Evolutionary conservation across 2,797 vertebrate species (phyloP), one percentile per base, ranked within the genome.

Genomic region (Periophthalmus magnuspinnatus): DNA sequence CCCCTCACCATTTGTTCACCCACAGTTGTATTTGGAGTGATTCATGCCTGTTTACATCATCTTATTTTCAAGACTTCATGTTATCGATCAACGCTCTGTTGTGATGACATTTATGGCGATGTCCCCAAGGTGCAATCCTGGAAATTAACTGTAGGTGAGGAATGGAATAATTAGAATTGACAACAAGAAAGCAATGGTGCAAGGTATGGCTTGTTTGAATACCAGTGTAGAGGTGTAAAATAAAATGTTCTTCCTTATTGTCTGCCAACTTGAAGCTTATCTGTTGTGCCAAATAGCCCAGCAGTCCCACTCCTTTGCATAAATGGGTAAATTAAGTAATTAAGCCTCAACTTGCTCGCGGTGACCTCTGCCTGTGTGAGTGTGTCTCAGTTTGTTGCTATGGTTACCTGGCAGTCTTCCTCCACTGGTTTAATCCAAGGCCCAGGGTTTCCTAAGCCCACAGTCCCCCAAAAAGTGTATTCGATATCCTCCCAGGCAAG

Each of bases 291-390:
- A 55, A n/a, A 56, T 38, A 54, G 50, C 63, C 59, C 67, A 62
- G 52, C 24, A 14, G 47, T 70, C 75, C 48, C 63, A 24, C 45
- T 57, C 45, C 5, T 55, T 45, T 60, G 38, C 71, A 75, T 81
- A 66, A 79, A 72, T 69, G 36, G 65, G 68, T 69, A 77, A 76
- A 77, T 82, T 72, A 81, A 68, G 54, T 65, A 77, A 85, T 82
- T 71, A 75, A 78, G 69, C 70, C 60, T 76, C 48, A 21, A 71
- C 45, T 80, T 48, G 64, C 70, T 62, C 5, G 78, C 17, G 57
- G 9, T 69, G 69, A 74, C 68, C 70, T 75, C 54, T 65, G 4
- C 75, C 54, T 65, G 4, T 50, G 54, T 47, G 13, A n/a, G 41
- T 38, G 17, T 48, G 11, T 33, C 10, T 67, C 41, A 54, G 19